Evolutionary conservation across 1,140 invertebrate genomes (phyloP).

Genomic region (honey bee (Apis mellifera)): Amel_HAv3.1 CM009942.2:10780501-10781000

Average conservation of each 20-base stretch:
- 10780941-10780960: not conserved
- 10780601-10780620: slow-evolving; percentile 1
- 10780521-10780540: not conserved
- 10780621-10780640: not conserved
- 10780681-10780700: not conserved
- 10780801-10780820: slow-evolving; percentile 5
- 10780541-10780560: slow-evolving; percentile 6
- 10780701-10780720: not conserved
- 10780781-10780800: not conserved
- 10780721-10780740: not conserved
- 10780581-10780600: not conserved
- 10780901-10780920: not conserved
- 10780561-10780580: slow-evolving; percentile 5
- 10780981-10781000: not conserved
- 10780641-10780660: not conserved
- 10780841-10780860: not conserved
- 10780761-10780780: slow-evolving; percentile 10
- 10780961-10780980: slow-evolving; percentile 41
- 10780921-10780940: not conserved
- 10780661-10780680: slow-evolving; percentile 3
- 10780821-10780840: slow-evolving; percentile 2
- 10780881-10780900: not conserved
- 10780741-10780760: not conserved
- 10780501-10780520: slow-evolving; percentile 13
- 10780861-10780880: not conserved